Conservation (phyloP, 2,888 invertebrate species). For the Sialis lutaria region DNA sequence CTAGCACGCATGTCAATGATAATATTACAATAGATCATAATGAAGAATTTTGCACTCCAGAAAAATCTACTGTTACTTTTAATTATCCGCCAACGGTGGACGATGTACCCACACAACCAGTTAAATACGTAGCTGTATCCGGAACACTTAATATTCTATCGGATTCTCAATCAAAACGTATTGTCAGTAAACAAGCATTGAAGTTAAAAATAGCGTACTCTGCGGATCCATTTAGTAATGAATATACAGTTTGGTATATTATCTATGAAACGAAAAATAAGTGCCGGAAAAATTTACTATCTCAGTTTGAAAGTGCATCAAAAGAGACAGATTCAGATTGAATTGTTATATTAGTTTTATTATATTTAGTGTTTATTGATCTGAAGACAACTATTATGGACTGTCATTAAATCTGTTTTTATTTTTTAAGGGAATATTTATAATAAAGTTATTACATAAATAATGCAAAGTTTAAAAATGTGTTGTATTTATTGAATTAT, state of each 20-base stretch:
- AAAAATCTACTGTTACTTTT: neutral
- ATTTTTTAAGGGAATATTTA: no score
- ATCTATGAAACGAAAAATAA: slow-evolving; percentile 41
- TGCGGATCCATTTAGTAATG: slow-evolving; percentile 31
- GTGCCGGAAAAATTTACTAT: slow-evolving; percentile 36
- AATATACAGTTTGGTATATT: slow-evolving; percentile 40
- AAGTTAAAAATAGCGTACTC: slow-evolving; percentile 45
- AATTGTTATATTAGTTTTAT: no score
- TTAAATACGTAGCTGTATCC: slow-evolving; percentile 2
- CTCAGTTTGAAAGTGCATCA: slow-evolving; percentile 3
- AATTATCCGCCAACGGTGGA: neutral
- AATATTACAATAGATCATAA: neutral
- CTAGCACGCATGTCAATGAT: neutral
- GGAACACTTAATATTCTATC: neutral
- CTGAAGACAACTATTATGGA: no score
- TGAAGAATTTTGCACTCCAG: slow-evolving; percentile 3
- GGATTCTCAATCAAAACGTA: neutral
- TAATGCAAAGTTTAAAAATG: no score
- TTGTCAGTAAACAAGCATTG: slow-evolving; percentile 20
- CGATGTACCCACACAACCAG: neutral
- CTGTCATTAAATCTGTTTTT: no score
- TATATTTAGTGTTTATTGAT: no score
- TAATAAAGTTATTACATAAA: no score
- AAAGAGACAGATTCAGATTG: no score
- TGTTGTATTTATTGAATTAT: no score